A percentile compares a stretch with the other conserved stretches of the same genome.
Evolutionary conservation across 1,140 invertebrate species (phyloP).

Genomic region (Steinernema khuongi): DNA sequence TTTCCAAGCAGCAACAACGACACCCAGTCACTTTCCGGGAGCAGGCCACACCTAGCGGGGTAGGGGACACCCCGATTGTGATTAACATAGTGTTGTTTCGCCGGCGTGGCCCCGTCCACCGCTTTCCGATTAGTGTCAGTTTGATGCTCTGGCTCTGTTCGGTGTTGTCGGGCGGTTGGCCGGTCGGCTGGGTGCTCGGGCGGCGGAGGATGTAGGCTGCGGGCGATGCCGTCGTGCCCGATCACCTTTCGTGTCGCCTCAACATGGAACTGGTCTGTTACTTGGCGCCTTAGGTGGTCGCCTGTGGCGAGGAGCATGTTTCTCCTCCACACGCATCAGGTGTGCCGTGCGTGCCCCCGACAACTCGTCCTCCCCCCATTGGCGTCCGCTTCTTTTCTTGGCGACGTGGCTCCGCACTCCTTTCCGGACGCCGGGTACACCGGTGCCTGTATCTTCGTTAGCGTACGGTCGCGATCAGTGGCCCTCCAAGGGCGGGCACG

Average conservation of each 20-base stretch:
- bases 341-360: too few relatives aligned
- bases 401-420: too few relatives aligned
- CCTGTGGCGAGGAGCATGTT: background rate
- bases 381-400: too few relatives aligned
- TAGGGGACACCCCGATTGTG: background rate
- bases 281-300: background rate
- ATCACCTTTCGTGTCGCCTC: slow-evolving; percentile 11
- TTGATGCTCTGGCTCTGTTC: slow-evolving; percentile 14
- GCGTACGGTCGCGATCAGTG: too few relatives aligned
- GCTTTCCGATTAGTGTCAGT: slow-evolving; percentile 15
- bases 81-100: background rate
- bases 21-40: background rate
- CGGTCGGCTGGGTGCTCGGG: background rate
- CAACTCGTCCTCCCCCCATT: too few relatives aligned
- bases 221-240: slow-evolving; percentile 6
- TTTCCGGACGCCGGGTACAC: too few relatives aligned
- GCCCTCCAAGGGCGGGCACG: too few relatives aligned
- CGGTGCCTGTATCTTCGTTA: too few relatives aligned
- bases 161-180: background rate
- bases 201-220: slow-evolving; percentile 7
- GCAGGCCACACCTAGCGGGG: background rate
- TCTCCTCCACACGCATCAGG: too few relatives aligned
- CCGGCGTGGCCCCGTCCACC: background rate
- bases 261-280: slow-evolving; percentile 7
- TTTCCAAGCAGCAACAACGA: background rate